phyloP scores from a whole-genome alignment of 1,140 invertebrate species.

The Scaptomyza graminum region DNA sequence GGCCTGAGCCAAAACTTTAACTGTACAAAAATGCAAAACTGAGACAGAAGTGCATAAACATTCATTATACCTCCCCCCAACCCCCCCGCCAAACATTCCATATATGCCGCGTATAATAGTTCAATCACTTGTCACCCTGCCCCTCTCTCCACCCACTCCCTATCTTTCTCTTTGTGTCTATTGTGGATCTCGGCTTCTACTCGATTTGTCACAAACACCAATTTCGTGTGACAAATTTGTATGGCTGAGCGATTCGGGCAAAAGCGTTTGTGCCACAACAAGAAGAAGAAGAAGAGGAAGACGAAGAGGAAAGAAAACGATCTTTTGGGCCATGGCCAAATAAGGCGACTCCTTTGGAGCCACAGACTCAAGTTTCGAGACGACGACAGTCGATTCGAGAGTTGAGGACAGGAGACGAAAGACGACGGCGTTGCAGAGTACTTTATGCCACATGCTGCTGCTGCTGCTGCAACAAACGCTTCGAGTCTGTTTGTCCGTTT shows the following conservation, averaged over 20 bases:
- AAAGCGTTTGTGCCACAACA: neutral
- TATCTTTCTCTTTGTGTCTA: neutral
- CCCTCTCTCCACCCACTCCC: conserved; percentile 7
- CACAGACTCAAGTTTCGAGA: neutral
- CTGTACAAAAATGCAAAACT: conserved; percentile 64
- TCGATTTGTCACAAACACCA: conserved; percentile 81
- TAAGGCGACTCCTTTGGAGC: conserved; percentile 59
- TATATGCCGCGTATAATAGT: conserved; percentile 72
- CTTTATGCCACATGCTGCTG: conserved; percentile 60
- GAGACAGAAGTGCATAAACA: conserved; percentile 40
- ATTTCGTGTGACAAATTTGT: conserved; percentile 82
- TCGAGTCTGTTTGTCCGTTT: neutral
- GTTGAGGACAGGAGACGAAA: neutral
- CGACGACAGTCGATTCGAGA: neutral
- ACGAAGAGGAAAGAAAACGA: conserved; percentile 3
- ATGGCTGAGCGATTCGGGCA: conserved; percentile 43
- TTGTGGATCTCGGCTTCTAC: conserved; percentile 23
- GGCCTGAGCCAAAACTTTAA: conserved; percentile 26
- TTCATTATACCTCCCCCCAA: conserved; percentile 46
- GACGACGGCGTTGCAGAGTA: conserved; percentile 36
- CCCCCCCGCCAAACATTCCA: conserved; percentile 18
- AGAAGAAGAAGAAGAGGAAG: neutral
- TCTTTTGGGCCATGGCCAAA: conserved; percentile 66
- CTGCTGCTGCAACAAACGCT: too few species aligned
- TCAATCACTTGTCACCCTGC: conserved; percentile 75